A percentile compares a stretch with the other conserved stretches of the same genome.
These are phyloP conservation scores for Clusia tigrina DNA, from an alignment of 2,888 invertebrate species.

Conservation along the genomic window DNA sequence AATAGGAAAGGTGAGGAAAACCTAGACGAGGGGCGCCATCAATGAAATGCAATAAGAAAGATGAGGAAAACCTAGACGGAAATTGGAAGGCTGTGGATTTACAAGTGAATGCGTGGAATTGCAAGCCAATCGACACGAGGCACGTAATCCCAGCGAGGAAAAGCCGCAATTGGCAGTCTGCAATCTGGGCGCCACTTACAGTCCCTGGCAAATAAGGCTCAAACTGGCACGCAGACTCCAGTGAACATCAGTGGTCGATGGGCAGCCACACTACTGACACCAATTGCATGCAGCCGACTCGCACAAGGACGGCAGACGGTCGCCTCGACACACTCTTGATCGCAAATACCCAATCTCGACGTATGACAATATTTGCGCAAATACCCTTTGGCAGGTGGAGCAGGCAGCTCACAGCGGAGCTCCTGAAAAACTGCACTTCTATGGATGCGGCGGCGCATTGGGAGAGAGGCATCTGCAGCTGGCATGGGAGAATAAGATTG, in stretches of 20 bases:
- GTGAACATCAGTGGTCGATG: background rate
- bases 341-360: background rate
- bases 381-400: conserved; percentile 47
- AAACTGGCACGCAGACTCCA: background rate
- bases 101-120: conserved; percentile 38
- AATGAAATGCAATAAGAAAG: too few species aligned
- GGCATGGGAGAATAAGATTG: too few species aligned
- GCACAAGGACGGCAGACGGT: background rate
- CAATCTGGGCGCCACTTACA: background rate
- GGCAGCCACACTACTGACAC: too few species aligned
- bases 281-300: background rate
- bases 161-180: conserved; percentile 45
- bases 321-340: background rate
- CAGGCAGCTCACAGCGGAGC: too few species aligned
- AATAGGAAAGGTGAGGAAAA: too few species aligned
- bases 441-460: too few species aligned
- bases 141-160: conserved; percentile 60
- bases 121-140: conserved; percentile 57
- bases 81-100: conserved; percentile 38
- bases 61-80: conserved; percentile 19
- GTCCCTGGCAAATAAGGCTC: conserved; percentile 1
- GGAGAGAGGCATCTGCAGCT: too few species aligned
- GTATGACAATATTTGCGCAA: conserved; percentile 51
- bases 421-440: too few species aligned
- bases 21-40: background rate